phyloP scores from a whole-genome alignment of 2,888 invertebrate species.

The Myopa tessellatipennis region DNA sequence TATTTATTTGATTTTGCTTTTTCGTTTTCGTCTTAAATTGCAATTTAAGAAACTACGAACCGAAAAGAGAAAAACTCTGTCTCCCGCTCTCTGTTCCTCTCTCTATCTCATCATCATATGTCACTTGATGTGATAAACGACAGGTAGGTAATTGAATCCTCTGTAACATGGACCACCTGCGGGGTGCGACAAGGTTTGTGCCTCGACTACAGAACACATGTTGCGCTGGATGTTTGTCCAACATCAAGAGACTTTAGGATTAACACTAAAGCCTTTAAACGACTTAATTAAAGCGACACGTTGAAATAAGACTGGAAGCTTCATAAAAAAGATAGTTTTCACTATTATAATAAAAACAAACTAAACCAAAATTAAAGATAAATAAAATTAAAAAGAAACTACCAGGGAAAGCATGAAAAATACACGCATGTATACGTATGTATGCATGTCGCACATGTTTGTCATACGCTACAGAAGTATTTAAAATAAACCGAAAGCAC shows the following conservation, averaged over 20 bases:
- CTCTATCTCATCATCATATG: not conserved
- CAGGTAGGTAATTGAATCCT: not conserved
- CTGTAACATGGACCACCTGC: conserved; percentile 5
- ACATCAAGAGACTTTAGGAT: not conserved
- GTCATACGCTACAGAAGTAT: not conserved
- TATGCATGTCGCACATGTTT: too few species aligned
- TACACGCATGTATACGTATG: too few species aligned
- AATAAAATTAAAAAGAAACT: not conserved
- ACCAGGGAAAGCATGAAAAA: too few species aligned
- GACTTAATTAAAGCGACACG: not conserved
- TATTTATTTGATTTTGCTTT: too few species aligned
- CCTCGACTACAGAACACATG: not conserved
- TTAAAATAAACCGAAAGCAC: not conserved
- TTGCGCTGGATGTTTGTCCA: not conserved
- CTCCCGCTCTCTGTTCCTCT: not conserved
- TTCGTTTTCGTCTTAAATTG: too few species aligned
- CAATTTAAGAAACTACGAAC: too few species aligned
- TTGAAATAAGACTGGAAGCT: not conserved
- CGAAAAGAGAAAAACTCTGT: too few species aligned
- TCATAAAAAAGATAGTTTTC: not conserved
- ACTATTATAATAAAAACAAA: not conserved
- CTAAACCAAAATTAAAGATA: not conserved
- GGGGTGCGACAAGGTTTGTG: not conserved
- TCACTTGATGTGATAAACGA: not conserved
- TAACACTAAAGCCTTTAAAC: not conserved